Evolutionary conservation across 2,797 vertebrate species (phyloP).

Genomic region (Hippopotamyrus pictus): DNA sequence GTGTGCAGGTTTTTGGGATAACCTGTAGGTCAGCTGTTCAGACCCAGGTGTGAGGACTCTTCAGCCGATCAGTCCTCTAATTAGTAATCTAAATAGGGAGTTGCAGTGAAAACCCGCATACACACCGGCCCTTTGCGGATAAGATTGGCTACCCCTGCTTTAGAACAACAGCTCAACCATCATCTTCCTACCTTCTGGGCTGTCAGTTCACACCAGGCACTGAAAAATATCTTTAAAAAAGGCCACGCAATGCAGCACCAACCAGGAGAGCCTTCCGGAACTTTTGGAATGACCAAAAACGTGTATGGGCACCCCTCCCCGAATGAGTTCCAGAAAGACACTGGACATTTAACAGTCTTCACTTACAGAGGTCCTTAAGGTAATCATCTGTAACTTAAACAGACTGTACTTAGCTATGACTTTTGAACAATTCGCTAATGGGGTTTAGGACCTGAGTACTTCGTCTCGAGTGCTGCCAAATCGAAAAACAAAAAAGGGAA

Average conservation of each 20-base stretch:
- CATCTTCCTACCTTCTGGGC: background rate
- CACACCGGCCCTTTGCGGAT: too few relatives aligned
- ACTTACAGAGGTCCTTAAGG: slow-evolving; percentile 32
- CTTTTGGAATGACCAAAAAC: background rate
- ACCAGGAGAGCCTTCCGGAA: background rate
- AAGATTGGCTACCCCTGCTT: background rate
- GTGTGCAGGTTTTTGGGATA: too few relatives aligned
- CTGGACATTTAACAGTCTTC: background rate
- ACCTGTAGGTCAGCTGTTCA: too few relatives aligned
- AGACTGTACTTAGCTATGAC: slow-evolving; percentile 64
- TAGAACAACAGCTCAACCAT: background rate
- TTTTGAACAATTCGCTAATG: slow-evolving; percentile 72
- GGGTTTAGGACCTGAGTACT: slow-evolving; percentile 63
- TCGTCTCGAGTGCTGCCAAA: slow-evolving; percentile 53
- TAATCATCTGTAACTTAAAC: slow-evolving; percentile 54
- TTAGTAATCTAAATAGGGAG: too few relatives aligned
- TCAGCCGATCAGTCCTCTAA: too few relatives aligned
- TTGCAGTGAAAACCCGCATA: too few relatives aligned
- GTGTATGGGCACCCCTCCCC: background rate
- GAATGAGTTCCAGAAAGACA: background rate
- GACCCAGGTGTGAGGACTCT: too few relatives aligned
- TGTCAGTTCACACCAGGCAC: background rate
- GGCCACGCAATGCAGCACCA: background rate
- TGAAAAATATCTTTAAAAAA: background rate
- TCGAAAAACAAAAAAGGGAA: slow-evolving; percentile 32